Base-by-base conservation (phyloP, 1,140 invertebrate genomes). In the Procambarus clarkii region DNA sequence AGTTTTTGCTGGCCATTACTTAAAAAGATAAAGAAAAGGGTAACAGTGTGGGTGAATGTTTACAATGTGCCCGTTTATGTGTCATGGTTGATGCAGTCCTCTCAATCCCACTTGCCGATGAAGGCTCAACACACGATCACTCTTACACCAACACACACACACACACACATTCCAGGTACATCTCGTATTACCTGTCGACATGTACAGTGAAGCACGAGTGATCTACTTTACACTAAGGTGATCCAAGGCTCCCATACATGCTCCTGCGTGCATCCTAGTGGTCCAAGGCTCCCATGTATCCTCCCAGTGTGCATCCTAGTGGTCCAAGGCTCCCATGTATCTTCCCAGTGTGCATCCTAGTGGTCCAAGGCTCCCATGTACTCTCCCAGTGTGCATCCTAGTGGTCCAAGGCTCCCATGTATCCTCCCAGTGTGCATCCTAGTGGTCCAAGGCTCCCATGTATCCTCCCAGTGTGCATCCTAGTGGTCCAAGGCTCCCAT, bases 1-100 rank as follows among this genome's bases (percentile, higher is more conserved):
- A 79, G 79, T 89, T 89, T n/a, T 76, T 82, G 87, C 87, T 89
- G 87, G 87, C 79, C 77, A 78, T 87, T 87, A 80, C 44, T 80
- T 13, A 15, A 48, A 79, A 21, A 74, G 8, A 74, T 8, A 74
- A 34, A 74, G 69, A 15, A 74, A 74, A 34, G 60, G 60, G 13
- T 0, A 64, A 64, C 60, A 64, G 60, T 18, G 18, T 0, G 18
- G 13, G n/a, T 74, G 24, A 74, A 24, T 74, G 24, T 74, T 4
- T 11, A 74, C 24, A 15, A 24, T 74, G 5, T 21, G 34, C 24
- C 5, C 9, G 18, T 74, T 34, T 24, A 74, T 11, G 34, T 48
- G 5, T 15, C 77, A 79, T 8, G 9, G 77, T 34, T 74, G 69
- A 34, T n/a, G n/a, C n/a, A n/a, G 34, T 24, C 0, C 34, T 74